These are phyloP conservation scores for Cordilura impudica DNA, from an alignment of 2,888 invertebrate genomes.

Conservation along the genomic window DNA sequence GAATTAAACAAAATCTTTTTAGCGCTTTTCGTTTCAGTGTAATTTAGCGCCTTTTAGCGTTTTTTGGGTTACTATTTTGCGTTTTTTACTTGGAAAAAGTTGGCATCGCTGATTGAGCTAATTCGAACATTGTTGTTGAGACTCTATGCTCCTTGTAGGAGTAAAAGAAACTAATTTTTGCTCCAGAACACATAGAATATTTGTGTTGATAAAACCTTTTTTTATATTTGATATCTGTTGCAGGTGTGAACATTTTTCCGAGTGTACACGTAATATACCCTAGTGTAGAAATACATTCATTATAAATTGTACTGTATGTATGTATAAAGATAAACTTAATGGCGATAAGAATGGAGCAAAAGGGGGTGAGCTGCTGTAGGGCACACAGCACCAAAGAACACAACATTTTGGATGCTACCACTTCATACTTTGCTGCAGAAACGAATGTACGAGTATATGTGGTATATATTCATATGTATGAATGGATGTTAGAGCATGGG, in stretches of 20 bases:
- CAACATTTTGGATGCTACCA: constrained; percentile 12
- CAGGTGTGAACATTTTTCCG: not conserved
- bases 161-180: too few relatives aligned
- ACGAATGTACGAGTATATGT: not conserved
- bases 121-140: too few relatives aligned
- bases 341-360: constrained; percentile 37
- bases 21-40: too few relatives aligned
- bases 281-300: not conserved
- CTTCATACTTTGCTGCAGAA: not conserved
- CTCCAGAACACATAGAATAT: too few relatives aligned
- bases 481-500: not conserved
- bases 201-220: not conserved
- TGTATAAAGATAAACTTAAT: constrained; percentile 32
- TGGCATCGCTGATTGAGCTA: too few relatives aligned
- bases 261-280: not conserved
- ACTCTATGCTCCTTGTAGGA: too few relatives aligned
- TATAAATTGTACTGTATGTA: not conserved
- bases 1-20: too few relatives aligned
- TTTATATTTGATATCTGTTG: too few relatives aligned
- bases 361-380: constrained; percentile 33
- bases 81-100: too few relatives aligned
- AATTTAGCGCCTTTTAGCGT: too few relatives aligned
- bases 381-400: not conserved
- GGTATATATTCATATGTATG: not conserved
- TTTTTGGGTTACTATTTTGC: too few relatives aligned